Evolutionary conservation across 2,888 invertebrate species (phyloP).

Genomic region (Drosophila macrospina): DNA sequence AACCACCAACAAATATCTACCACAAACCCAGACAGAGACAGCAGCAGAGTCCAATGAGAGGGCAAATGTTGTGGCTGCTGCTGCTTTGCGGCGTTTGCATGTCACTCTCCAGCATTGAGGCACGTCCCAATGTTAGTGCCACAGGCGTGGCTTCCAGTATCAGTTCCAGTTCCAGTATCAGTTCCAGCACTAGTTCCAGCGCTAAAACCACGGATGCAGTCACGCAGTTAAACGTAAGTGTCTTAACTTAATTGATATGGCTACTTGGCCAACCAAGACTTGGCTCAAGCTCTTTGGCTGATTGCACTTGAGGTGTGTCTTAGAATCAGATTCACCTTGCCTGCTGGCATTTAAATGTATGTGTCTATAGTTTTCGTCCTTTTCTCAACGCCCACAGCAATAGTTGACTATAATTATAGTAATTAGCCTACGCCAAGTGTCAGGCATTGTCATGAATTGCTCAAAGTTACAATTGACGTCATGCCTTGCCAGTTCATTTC

Average conservation of each 20-base stretch:
- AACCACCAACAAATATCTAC: constrained; percentile 20
- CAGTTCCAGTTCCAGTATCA: constrained; percentile 10
- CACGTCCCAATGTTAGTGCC: constrained; percentile 82
- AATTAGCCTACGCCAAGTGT: constrained; percentile 27
- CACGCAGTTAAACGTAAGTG: constrained; percentile 64
- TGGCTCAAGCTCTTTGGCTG: constrained; percentile 18
- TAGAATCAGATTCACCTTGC: constrained; percentile 1
- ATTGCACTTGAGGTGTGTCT: constrained; percentile 27
- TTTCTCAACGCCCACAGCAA: not conserved
- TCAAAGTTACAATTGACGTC: constrained; percentile 40
- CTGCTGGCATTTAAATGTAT: not conserved
- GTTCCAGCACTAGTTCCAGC: constrained; percentile 17
- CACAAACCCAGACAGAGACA: constrained; percentile 18
- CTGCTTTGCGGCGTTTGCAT: constrained; percentile 75
- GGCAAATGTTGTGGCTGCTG: constrained; percentile 54
- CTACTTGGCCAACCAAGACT: not conserved
- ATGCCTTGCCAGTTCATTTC: not conserved
- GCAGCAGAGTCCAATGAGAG: constrained; percentile 36
- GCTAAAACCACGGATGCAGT: constrained; percentile 39
- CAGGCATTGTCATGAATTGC: constrained; percentile 21
- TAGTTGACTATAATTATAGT: constrained; percentile 33
- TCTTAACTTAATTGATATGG: constrained; percentile 30
- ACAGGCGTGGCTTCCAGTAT: constrained; percentile 31
- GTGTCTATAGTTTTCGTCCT: constrained; percentile 7
- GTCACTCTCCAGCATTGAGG: constrained; percentile 79